phyloP scores from a whole-genome alignment of 2,888 invertebrate genomes.

The Amphipoea lucens region DNA sequence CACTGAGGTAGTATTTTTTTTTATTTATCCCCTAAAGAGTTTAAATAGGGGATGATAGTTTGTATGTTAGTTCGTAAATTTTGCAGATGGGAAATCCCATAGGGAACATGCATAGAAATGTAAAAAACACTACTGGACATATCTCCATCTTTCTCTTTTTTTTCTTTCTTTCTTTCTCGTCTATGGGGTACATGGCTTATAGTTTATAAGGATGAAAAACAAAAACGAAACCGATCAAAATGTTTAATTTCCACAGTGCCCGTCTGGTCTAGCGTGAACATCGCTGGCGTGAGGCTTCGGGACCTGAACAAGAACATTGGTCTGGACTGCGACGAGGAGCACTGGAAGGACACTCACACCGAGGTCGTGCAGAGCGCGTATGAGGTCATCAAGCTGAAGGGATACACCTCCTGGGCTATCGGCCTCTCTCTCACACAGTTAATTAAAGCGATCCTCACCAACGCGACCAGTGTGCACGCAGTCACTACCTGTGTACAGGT shows the following conservation, averaged over 20 bases:
- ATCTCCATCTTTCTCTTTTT: too few species aligned
- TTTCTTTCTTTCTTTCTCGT: too few species aligned
- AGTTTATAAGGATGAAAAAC: background rate
- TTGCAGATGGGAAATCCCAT: background rate
- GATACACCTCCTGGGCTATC: conserved; percentile 97
- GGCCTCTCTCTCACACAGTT: conserved; percentile 94
- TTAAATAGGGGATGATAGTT: background rate
- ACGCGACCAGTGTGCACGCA: conserved; percentile 94
- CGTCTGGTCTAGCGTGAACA: conserved; percentile 98
- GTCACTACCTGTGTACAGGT: conserved; percentile 95
- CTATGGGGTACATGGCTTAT: background rate
- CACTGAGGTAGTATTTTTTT: background rate
- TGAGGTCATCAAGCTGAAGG: conserved; percentile 96
- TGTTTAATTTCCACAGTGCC: conserved; percentile 91
- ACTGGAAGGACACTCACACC: conserved; percentile 94
- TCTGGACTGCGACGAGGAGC: conserved; percentile 93
- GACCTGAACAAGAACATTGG: conserved; percentile 95
- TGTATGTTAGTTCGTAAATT: background rate
- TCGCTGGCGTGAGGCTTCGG: conserved; percentile 95
- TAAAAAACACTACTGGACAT: too few species aligned
- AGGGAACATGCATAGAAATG: too few species aligned
- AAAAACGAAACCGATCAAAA: background rate
- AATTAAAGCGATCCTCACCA: conserved; percentile 93
- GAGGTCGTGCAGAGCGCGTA: conserved; percentile 96
- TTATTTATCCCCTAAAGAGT: background rate